Conservation (phyloP, 1,140 invertebrate species). For the Drosophila varians region DNA sequence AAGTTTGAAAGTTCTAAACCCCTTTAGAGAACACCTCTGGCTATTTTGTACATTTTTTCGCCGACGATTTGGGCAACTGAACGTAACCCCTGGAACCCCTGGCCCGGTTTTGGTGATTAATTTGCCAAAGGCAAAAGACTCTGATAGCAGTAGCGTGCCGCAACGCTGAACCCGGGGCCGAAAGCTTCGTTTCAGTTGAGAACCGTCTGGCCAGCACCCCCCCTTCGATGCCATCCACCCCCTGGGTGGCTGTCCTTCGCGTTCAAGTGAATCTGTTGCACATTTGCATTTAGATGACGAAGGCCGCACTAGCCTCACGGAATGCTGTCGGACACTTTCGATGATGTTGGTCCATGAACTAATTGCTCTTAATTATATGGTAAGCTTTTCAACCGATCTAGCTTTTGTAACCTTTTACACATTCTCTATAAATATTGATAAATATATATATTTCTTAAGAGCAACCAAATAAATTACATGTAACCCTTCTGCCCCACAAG, state of each 20-base stretch:
- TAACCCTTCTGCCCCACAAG: background rate
- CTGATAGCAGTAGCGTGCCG: slow-evolving; percentile 77
- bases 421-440: background rate
- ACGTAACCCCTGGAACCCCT: slow-evolving; percentile 16
- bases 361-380: background rate
- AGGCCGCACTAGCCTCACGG: slow-evolving; percentile 53
- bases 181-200: slow-evolving; percentile 22
- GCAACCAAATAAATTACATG: background rate
- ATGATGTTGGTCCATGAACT: slow-evolving; percentile 6
- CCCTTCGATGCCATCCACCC: background rate
- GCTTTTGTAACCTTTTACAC: background rate
- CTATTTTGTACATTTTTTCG: slow-evolving; percentile 33
- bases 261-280: slow-evolving; percentile 65
- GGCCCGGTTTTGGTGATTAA: slow-evolving; percentile 62
- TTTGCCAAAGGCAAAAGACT: slow-evolving; percentile 79
- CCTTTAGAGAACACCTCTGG: slow-evolving; percentile 9
- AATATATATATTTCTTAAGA: no score
- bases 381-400: background rate
- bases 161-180: slow-evolving; percentile 46
- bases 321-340: slow-evolving; percentile 22
- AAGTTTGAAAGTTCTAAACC: background rate
- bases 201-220: slow-evolving; percentile 7
- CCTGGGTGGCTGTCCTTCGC: slow-evolving; percentile 30
- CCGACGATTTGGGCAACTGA: slow-evolving; percentile 59
- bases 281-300: slow-evolving; percentile 75